These are phyloP conservation scores for Lagodon rhomboides DNA, from an alignment of 2,797 vertebrate species.

Conservation along the genomic window DNA sequence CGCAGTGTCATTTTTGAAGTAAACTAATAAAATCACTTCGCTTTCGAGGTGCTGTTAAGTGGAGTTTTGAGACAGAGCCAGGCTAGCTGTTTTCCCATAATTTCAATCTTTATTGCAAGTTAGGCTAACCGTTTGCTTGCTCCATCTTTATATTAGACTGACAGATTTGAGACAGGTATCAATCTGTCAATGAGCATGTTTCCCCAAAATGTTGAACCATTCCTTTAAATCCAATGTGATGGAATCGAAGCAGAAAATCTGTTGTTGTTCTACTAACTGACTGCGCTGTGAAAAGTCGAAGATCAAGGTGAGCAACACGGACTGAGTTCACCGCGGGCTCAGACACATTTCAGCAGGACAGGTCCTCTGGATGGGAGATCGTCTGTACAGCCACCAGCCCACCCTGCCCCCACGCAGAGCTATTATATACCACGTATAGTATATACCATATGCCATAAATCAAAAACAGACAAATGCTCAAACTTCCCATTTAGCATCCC, in stretches of 20 bases:
- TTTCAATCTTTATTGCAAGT: neutral
- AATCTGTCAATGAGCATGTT: neutral
- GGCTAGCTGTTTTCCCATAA: neutral
- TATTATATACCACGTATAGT: constrained; percentile 59
- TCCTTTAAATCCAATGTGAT: neutral
- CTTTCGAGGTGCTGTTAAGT: neutral
- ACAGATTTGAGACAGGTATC: neutral
- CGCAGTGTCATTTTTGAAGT: neutral
- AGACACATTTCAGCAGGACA: neutral
- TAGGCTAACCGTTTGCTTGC: neutral
- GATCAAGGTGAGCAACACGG: constrained; percentile 12
- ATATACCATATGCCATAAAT: constrained; percentile 66
- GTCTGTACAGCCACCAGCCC: constrained; percentile 20
- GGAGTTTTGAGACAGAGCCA: neutral
- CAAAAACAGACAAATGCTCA: constrained; percentile 56
- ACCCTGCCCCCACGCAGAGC: constrained; percentile 15
- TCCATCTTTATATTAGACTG: neutral
- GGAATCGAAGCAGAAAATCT: neutral
- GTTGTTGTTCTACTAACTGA: neutral
- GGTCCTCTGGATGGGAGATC: constrained; percentile 20
- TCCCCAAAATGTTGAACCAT: neutral
- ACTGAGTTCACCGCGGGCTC: constrained; percentile 1
- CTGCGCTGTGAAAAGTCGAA: constrained; percentile 16
- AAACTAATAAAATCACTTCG: too few species aligned
- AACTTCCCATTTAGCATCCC: constrained; percentile 49